Evolutionary conservation across 1,140 invertebrate species (phyloP), one percentile per base, ranked within the genome.

Genomic region (Tetramorium alpestre): DNA sequence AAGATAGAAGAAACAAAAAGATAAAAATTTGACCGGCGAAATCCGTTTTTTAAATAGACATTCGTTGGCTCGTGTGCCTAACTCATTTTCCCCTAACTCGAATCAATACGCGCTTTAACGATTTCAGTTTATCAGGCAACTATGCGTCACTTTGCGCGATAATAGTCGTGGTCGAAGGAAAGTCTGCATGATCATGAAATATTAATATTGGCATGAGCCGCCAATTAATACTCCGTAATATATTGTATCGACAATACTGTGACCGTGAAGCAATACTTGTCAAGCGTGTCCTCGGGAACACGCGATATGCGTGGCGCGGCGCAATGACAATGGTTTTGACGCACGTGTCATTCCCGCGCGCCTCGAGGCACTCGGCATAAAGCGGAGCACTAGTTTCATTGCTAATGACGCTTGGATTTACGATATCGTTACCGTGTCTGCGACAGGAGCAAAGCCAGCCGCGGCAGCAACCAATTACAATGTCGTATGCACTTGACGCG

Each of bases 331-430:
- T 72, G 54, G 67, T 73, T 60, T 60, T 47, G 41, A 47, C 28
- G 33, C 78, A 73, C 54, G 51, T 82, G 16, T 28, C 67, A 47
- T 60, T 33, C 3, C 54, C 41, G 41, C 38, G 22, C 11, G 51
- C 38, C 13, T 54, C 25, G 51, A 13, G 25, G 25, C 16, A 58
- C 41, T 73, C 28, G 77, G 70, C 56, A 67, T 67, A 62, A 54
- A 89, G 65, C 65, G n/a, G 47, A 49, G n/a, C 38, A 56, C 54
- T 54, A 62, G 49, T 60, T 84, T 85, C 47, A 64, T 90, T 90
- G 89, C 58, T 77, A 49, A 78, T 90, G 89, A 90, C 89, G 69
- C 47, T 49, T 49, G 70, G 81, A 88, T 90, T 90, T 90, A 90
- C 81, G 89, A 85, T 90, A 90, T 75, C 54, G 69, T 80, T 76